These are phyloP conservation scores for Lithosia quadra DNA, from an alignment of 2,888 invertebrate species.

Conservation along the genomic window DNA sequence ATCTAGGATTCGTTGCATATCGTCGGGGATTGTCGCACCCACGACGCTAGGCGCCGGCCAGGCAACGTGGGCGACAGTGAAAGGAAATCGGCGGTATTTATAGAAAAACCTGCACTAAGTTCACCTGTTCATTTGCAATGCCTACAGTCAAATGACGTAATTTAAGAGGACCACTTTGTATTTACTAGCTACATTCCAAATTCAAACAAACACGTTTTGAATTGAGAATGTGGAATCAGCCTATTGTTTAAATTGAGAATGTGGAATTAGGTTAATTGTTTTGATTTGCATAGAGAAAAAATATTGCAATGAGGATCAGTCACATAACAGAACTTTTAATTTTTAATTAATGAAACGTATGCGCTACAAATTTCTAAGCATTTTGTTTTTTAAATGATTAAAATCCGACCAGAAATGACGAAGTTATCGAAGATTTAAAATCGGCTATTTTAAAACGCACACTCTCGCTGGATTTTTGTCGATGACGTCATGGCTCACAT, in stretches of 20 bases:
- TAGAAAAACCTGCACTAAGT: conserved; percentile 61
- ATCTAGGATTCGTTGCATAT: conserved; percentile 64
- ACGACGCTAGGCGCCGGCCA: conserved; percentile 60
- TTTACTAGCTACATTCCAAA: conserved; percentile 22
- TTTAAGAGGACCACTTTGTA: conserved; percentile 15
- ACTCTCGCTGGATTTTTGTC: too few species aligned
- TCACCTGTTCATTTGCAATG: conserved; percentile 47
- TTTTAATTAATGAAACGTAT: too few species aligned
- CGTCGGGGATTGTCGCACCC: conserved; percentile 63
- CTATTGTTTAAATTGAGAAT: conserved; percentile 9
- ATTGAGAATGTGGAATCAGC: conserved; percentile 18
- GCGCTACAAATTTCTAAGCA: too few species aligned
- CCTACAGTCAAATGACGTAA: conserved; percentile 19
- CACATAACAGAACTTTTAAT: too few species aligned
- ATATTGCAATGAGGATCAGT: not conserved
- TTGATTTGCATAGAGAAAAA: conserved; percentile 1
- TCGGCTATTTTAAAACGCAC: too few species aligned
- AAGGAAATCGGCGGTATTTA: conserved; percentile 61
- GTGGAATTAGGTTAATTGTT: conserved; percentile 7
- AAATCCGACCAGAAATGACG: too few species aligned
- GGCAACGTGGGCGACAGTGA: conserved; percentile 68
- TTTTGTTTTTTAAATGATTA: too few species aligned
- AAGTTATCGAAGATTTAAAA: too few species aligned
- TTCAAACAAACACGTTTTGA: conserved; percentile 21
- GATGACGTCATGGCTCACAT: too few species aligned